Evolutionary conservation across 1,140 invertebrate species (phyloP).

Genomic region (Limonius californicus): DNA sequence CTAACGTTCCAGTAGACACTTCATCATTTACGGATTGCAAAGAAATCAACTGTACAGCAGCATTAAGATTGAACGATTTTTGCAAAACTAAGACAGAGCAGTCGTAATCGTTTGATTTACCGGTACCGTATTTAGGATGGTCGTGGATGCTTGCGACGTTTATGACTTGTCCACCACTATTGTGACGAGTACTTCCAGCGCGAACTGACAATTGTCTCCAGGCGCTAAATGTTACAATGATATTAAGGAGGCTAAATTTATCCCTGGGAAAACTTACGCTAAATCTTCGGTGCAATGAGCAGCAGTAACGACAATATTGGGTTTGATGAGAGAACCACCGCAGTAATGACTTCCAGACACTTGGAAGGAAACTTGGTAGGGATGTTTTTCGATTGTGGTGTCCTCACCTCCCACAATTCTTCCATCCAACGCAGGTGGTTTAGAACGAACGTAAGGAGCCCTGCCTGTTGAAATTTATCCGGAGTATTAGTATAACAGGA

Average conservation of each 20-base stretch:
- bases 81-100: neutral
- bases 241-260: neutral
- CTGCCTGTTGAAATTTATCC: too few species aligned
- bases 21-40: too few species aligned
- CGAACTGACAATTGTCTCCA: neutral
- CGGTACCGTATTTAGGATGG: conserved; percentile 1
- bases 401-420: conserved; percentile 62
- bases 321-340: conserved; percentile 58
- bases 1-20: neutral
- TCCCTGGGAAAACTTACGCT: neutral
- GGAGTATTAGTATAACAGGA: too few species aligned
- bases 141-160: neutral
- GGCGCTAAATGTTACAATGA: too few species aligned
- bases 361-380: conserved; percentile 58
- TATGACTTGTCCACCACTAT: neutral
- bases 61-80: neutral
- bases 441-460: too few species aligned
- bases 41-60: neutral
- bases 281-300: conserved; percentile 53
- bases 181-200: neutral
- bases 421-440: too few species aligned
- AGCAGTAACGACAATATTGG: conserved; percentile 58
- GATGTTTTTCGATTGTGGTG: conserved; percentile 54
- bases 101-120: neutral
- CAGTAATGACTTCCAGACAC: conserved; percentile 54